Evolutionary conservation across 2,113 vertebrate species (phyloP).

Genomic region (Echinops telfairi): DNA sequence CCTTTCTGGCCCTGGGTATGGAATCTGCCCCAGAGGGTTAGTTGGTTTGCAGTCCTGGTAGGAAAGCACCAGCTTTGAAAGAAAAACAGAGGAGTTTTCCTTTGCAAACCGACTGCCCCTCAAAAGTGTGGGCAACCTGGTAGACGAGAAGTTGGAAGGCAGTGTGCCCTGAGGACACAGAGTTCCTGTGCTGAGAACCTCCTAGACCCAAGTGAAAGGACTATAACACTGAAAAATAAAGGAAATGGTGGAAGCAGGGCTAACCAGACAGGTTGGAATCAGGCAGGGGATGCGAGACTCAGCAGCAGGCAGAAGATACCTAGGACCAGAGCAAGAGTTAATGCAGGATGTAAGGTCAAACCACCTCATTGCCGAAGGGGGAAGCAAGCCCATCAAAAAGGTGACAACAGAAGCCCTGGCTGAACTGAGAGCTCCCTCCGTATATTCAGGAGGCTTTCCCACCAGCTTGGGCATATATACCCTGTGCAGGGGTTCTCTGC

Average conservation of each 20-base stretch:
- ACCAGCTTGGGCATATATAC: background rate
- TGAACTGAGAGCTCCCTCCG: background rate
- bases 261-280: background rate
- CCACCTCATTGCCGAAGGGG: background rate
- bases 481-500: background rate
- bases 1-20: background rate
- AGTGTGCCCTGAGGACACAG: background rate
- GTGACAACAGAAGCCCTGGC: background rate
- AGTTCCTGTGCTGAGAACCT: background rate
- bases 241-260: background rate
- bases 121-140: background rate
- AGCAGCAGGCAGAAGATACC: background rate
- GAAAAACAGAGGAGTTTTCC: background rate
- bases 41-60: background rate
- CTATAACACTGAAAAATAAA: background rate
- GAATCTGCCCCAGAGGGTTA: background rate
- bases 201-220: background rate
- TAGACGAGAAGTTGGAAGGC: background rate
- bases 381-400: background rate
- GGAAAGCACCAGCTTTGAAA: background rate
- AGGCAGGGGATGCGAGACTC: background rate
- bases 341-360: background rate
- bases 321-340: background rate
- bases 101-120: background rate
- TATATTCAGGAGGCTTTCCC: no score